These are phyloP conservation scores for Tetragnatha versicolor DNA, from an alignment of 1,140 invertebrate genomes.

Conservation along the genomic window DNA sequence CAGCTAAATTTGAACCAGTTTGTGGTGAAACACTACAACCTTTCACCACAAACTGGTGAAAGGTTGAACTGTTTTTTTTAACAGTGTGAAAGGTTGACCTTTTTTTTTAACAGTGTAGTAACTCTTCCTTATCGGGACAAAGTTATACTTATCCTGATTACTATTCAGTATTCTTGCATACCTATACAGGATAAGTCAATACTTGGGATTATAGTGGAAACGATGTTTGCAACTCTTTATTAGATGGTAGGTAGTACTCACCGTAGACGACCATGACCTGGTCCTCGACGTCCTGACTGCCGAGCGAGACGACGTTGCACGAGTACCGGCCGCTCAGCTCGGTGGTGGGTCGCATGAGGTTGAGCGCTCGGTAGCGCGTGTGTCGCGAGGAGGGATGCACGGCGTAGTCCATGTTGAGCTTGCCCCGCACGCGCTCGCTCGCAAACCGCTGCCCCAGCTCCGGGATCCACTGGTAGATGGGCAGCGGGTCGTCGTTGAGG, in stretches of 20 bases:
- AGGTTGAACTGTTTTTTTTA: no score
- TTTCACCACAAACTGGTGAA: no score
- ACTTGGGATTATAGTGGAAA: no score
- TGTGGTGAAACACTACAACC: no score
- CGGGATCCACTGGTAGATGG: constrained; percentile 85
- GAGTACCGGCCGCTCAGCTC: constrained; percentile 79
- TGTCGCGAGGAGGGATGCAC: constrained; percentile 70
- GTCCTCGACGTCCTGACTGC: constrained; percentile 73
- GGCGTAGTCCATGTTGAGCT: constrained; percentile 74
- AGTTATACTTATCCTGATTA: no score
- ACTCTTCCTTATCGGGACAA: no score
- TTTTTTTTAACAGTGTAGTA: no score
- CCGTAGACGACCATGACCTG: constrained; percentile 76
- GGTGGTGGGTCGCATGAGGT: constrained; percentile 75
- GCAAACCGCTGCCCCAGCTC: constrained; percentile 67
- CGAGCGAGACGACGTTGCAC: constrained; percentile 77
- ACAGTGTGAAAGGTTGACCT: no score
- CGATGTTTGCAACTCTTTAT: no score
- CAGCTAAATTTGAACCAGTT: no score
- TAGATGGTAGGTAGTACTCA: constrained; percentile 56
- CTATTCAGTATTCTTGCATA: no score
- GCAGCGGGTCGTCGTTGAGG: constrained; percentile 72
- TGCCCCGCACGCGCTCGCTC: constrained; percentile 71
- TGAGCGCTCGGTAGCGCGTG: constrained; percentile 78
- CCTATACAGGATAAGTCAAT: no score